phyloP scores from a whole-genome alignment of 2,113 vertebrate species.

The Zingel zingel region DNA sequence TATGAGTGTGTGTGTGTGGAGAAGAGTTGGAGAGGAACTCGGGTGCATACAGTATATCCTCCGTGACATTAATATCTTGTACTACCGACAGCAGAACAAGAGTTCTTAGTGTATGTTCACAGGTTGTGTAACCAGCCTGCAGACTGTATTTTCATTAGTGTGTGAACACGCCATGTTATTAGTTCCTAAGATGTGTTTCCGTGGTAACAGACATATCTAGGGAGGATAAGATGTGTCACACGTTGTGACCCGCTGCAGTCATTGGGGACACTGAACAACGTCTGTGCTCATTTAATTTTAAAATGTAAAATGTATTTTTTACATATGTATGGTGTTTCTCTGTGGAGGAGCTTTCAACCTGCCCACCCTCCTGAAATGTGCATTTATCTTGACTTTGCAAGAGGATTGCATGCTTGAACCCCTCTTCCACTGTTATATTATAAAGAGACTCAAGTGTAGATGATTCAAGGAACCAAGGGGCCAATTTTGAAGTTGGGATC shows the following conservation, averaged over 20 bases:
- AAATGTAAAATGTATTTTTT: not conserved
- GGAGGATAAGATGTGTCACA: constrained; percentile 46
- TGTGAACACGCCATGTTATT: constrained; percentile 40
- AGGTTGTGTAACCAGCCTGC: constrained; percentile 31
- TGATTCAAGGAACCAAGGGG: constrained; percentile 22
- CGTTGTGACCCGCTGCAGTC: constrained; percentile 57
- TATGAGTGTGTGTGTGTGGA: constrained; percentile 12
- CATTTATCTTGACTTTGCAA: constrained; percentile 25
- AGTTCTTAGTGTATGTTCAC: constrained; percentile 16
- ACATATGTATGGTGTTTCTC: not conserved
- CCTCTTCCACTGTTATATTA: not conserved
- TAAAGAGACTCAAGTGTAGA: not conserved
- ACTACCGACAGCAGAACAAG: constrained; percentile 6
- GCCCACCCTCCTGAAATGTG: not conserved
- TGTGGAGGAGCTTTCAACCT: not conserved
- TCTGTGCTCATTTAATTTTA: constrained; percentile 14
- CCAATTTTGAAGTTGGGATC: not conserved
- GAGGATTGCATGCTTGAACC: constrained; percentile 6
- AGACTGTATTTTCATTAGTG: constrained; percentile 14
- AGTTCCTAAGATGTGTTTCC: constrained; percentile 65
- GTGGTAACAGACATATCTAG: constrained; percentile 66
- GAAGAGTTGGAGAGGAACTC: constrained; percentile 18
- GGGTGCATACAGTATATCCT: constrained; percentile 42
- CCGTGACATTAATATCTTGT: constrained; percentile 52
- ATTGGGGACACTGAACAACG: constrained; percentile 20